phyloP scores from a whole-genome alignment of 2,797 vertebrate species.

The Hydrophis major region DNA sequence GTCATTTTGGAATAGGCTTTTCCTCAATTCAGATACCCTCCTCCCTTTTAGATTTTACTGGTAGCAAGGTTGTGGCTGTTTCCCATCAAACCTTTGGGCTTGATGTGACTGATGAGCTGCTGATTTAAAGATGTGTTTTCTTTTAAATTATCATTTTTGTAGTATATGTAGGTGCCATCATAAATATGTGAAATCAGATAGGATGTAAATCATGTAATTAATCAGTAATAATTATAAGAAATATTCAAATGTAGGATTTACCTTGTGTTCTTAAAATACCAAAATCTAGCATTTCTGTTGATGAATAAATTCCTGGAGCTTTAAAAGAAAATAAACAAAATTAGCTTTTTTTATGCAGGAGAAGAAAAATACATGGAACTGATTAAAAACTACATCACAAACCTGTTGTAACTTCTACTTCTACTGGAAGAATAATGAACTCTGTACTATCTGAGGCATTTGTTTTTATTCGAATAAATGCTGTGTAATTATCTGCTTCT shows the following conservation, averaged over 20 bases:
- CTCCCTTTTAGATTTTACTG: neutral
- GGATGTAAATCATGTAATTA: neutral
- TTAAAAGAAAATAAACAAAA: conserved; percentile 49
- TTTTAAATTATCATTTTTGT: neutral
- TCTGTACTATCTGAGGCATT: conserved; percentile 89
- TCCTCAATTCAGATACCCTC: neutral
- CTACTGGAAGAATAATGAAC: conserved; percentile 97
- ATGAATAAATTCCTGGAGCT: conserved; percentile 98
- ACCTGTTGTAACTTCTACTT: conserved; percentile 98
- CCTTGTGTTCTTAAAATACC: conserved; percentile 97
- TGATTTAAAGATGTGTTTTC: neutral
- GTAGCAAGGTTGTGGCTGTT: neutral
- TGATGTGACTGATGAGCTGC: neutral
- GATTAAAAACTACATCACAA: conserved; percentile 41
- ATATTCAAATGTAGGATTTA: conserved; percentile 51
- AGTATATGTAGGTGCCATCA: neutral
- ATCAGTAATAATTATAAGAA: neutral
- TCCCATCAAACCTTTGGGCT: neutral
- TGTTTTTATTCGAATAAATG: conserved; percentile 97
- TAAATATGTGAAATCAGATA: neutral
- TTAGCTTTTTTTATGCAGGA: conserved; percentile 23
- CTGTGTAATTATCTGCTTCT: conserved; percentile 98
- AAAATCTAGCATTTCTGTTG: conserved; percentile 98
- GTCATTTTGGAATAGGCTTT: neutral
- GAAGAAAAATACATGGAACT: conserved; percentile 11